A percentile compares a stretch with the other conserved stretches of the same genome.
Evolutionary conservation across 1,140 invertebrate genomes (phyloP).

Genomic region (Papilio xuthus): DNA sequence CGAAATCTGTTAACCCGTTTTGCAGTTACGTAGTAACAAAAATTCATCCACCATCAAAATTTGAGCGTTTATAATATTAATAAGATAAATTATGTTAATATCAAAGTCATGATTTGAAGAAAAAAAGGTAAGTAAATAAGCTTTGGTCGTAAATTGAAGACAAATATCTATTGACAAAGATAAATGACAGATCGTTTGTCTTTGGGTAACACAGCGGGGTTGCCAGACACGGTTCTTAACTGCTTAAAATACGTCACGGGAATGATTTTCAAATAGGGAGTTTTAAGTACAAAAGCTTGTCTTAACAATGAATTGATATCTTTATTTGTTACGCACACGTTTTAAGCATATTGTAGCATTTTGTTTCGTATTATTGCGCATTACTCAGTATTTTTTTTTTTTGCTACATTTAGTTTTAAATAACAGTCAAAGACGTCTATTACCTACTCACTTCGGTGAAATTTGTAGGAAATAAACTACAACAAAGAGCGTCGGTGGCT

Average conservation of each 20-base stretch:
- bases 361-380: neutral
- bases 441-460: no score
- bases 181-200: neutral
- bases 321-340: slow-evolving; percentile 11
- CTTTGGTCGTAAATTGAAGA: slow-evolving; percentile 11
- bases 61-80: no score
- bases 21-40: no score
- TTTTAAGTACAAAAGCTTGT: slow-evolving; percentile 21
- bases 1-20: no score
- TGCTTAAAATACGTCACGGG: slow-evolving; percentile 20
- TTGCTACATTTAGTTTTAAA: neutral
- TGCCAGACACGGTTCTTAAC: slow-evolving; percentile 8
- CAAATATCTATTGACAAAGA: neutral
- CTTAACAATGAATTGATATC: neutral
- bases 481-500: no score
- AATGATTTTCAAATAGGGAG: slow-evolving; percentile 8
- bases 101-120: neutral
- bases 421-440: no score
- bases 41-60: no score
- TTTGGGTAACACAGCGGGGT: neutral
- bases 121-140: neutral
- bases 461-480: no score
- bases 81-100: no score
- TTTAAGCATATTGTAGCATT: neutral
- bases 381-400: neutral